These are phyloP conservation scores for Acanthacorydalis orientalis DNA, from an alignment of 2,888 invertebrate species.

Conservation along the genomic window DNA sequence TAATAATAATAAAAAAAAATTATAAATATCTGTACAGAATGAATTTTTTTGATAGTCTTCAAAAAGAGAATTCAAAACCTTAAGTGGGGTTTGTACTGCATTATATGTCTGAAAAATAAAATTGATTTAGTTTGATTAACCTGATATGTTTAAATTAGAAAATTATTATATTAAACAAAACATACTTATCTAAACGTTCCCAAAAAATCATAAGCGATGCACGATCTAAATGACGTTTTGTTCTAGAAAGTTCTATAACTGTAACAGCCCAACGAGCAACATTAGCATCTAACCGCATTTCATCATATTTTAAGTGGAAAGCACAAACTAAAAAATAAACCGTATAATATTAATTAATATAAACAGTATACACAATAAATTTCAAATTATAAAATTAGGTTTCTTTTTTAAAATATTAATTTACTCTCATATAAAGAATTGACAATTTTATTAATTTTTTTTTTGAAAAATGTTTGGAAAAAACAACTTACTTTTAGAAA, in stretches of 20 bases:
- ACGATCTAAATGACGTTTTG: slow-evolving; percentile 91
- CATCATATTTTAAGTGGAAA: slow-evolving; percentile 92
- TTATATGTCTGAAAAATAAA: slow-evolving; percentile 57
- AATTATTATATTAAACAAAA: slow-evolving; percentile 11
- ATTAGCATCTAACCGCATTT: slow-evolving; percentile 86
- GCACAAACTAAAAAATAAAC: slow-evolving; percentile 60
- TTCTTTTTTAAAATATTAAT: no score
- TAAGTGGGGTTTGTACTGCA: slow-evolving; percentile 76
- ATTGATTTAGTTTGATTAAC: slow-evolving; percentile 1
- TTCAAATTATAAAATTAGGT: no score
- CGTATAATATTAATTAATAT: neutral
- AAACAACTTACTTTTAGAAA: slow-evolving; percentile 67
- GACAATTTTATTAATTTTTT: neutral
- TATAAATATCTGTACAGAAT: neutral
- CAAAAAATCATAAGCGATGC: slow-evolving; percentile 92
- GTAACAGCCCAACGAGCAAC: slow-evolving; percentile 95
- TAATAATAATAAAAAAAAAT: neutral
- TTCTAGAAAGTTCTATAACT: slow-evolving; percentile 77
- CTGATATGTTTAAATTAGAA: slow-evolving; percentile 4
- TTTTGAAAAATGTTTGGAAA: neutral
- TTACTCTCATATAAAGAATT: no score
- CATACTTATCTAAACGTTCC: slow-evolving; percentile 89
- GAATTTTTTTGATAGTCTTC: no score
- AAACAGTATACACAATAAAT: neutral
- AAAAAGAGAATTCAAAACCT: slow-evolving; percentile 36